Evolutionary conservation across 2,888 invertebrate genomes (phyloP), one percentile per base, ranked within the genome.

Genomic region (Axea sp.): DNA sequence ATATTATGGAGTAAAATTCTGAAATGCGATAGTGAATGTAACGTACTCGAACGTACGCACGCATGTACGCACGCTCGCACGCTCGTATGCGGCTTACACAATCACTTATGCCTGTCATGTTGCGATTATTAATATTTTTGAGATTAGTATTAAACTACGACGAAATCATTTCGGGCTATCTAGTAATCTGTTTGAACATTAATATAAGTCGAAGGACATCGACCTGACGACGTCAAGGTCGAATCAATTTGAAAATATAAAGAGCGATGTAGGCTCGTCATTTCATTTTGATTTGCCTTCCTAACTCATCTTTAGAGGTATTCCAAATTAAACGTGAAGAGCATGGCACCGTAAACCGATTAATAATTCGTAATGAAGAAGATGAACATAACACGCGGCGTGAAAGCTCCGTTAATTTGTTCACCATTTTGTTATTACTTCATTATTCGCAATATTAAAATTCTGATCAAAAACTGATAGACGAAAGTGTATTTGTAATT

Each of bases 161-260:
- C 22, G 64, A 45, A 64, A 64, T 47, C 41, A 55, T 53, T 59
- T 47, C 30, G 60, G 49, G 24, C 26, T 67, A 65, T 73, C 65
- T 73, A 60, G 60, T 55, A 67, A 73, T 73, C 67, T 17, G 31
- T 53, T 57, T 43, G 49, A 62, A 43, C 43, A 47, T 68, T 73
- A 62, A 73, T 68, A 62, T 41, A 35, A 37, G 49, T 15, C 57
- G 67, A 73, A 68, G 67, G 67, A 62, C 73, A 37, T 62, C 67
- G 68, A 68, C 57, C 68, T 55, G 62, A 45, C n/a, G n/a, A n/a
- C 57, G 53, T 73, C 67, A 73, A 73, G 73, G 73, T 73, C 73
- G 73, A 43, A 55, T 55, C 67, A 35, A 59, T 74, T 74, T 68
- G 62, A 68, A 68, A 53, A 68, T 26, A 65, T 41, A 75, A 69